These are phyloP conservation scores for Oceanodroma tethys DNA, from an alignment of 2,113 vertebrate species.

Conservation along the genomic window DNA sequence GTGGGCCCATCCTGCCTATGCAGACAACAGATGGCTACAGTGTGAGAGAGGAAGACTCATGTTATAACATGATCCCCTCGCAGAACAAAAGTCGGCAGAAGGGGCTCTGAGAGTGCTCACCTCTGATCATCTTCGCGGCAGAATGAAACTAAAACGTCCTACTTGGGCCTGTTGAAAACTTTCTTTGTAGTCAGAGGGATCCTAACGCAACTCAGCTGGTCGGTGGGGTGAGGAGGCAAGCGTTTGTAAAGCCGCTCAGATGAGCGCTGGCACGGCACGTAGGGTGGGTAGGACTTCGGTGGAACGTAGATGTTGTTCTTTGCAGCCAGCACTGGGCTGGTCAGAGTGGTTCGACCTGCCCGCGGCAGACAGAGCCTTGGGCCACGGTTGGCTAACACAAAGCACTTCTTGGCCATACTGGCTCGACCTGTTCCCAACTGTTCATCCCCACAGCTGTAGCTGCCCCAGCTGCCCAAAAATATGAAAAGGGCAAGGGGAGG, in stretches of 20 bases:
- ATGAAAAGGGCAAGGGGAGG: conserved; percentile 15
- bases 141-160: background rate
- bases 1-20: background rate
- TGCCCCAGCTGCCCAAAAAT: conserved; percentile 33
- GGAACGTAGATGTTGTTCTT: background rate
- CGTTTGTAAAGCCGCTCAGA: background rate
- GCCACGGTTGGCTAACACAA: conserved; percentile 38
- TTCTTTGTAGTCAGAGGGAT: background rate
- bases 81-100: background rate
- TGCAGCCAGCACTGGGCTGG: background rate
- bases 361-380: conserved; percentile 28
- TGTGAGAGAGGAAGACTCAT: background rate
- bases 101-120: background rate
- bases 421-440: conserved; percentile 27
- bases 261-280: rapidly evolving
- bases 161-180: background rate
- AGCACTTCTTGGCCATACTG: background rate
- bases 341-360: conserved; percentile 53
- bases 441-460: conserved; percentile 40
- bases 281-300: background rate
- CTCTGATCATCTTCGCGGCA: rapidly evolving
- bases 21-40: conserved; percentile 26
- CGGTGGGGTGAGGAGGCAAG: background rate
- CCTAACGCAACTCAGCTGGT: background rate
- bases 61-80: conserved; percentile 4